A percentile compares a stretch with the other conserved stretches of the same genome.
phyloP scores from a whole-genome alignment of 2,888 invertebrate genomes.

The Mechanitis messenoides region DNA sequence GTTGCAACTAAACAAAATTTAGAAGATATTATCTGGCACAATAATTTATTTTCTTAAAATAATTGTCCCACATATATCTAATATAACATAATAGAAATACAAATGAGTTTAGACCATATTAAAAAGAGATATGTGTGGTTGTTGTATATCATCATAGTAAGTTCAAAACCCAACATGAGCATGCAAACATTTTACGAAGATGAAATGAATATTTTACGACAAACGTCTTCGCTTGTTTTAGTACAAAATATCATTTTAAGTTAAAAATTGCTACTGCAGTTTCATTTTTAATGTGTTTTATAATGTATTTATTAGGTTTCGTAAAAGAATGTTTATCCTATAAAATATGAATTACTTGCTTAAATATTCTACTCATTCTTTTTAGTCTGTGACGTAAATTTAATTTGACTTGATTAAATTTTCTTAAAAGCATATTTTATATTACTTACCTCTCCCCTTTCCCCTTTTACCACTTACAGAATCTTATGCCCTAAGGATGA shows the following conservation, averaged over 20 bases:
- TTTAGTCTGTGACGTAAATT: too few relatives aligned
- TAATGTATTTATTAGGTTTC: too few relatives aligned
- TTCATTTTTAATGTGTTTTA: too few relatives aligned
- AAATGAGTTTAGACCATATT: not conserved
- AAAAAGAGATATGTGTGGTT: not conserved
- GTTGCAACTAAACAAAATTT: not conserved
- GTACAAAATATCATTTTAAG: not conserved
- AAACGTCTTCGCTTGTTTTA: not conserved
- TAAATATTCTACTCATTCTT: too few relatives aligned
- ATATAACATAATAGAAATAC: not conserved
- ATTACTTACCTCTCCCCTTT: too few relatives aligned
- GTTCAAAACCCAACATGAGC: not conserved
- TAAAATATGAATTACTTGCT: too few relatives aligned
- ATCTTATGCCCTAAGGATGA: too few relatives aligned
- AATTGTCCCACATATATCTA: not conserved
- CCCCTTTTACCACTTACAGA: too few relatives aligned
- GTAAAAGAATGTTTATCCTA: too few relatives aligned
- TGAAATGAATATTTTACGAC: not conserved
- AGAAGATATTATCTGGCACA: not conserved
- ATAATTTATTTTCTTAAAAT: not conserved
- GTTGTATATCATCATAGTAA: not conserved
- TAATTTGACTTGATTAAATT: too few relatives aligned
- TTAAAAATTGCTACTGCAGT: too few relatives aligned
- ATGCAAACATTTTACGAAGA: conserved; percentile 2
- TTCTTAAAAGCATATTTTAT: too few relatives aligned